Percentiles rank a stretch among this genome's conserved stretches.
These are phyloP conservation scores for Bubo scandiacus DNA, from an alignment of 2,113 vertebrate species.

Conservation along the genomic window DNA sequence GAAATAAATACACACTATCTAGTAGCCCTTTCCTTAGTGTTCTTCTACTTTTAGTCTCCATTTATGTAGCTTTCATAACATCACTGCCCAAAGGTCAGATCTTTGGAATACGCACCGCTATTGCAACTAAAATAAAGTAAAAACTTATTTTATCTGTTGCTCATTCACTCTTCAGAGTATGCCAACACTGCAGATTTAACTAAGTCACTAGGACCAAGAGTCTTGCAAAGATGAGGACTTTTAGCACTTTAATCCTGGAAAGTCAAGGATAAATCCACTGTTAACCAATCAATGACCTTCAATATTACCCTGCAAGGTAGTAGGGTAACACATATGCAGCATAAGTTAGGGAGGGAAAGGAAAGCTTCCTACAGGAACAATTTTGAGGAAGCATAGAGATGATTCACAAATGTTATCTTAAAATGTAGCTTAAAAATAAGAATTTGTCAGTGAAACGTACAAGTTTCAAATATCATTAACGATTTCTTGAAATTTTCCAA, in stretches of 20 bases:
- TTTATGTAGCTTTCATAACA: neutral
- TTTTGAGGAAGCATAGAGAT: neutral
- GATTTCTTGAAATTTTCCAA: neutral
- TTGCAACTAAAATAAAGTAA: neutral
- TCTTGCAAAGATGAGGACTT: neutral
- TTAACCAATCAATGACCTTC: neutral
- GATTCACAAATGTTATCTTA: neutral
- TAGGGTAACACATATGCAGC: neutral
- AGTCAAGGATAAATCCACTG: neutral
- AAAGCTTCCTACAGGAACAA: neutral
- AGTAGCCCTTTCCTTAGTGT: too few relatives aligned
- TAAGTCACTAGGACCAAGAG: neutral
- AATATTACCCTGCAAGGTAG: neutral
- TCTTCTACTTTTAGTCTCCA: neutral
- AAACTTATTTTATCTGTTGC: neutral
- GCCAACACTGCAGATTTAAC: neutral
- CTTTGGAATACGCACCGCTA: neutral
- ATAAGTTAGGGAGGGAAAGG: neutral
- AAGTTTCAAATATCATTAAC: neutral
- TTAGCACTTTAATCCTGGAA: neutral
- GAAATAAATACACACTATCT: neutral
- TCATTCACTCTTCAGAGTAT: neutral
- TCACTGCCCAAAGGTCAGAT: neutral
- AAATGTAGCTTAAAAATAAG: neutral
- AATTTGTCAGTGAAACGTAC: neutral